Base-by-base conservation (phyloP, 2,113 vertebrate species). In the Paedocypris sp. region DNA sequence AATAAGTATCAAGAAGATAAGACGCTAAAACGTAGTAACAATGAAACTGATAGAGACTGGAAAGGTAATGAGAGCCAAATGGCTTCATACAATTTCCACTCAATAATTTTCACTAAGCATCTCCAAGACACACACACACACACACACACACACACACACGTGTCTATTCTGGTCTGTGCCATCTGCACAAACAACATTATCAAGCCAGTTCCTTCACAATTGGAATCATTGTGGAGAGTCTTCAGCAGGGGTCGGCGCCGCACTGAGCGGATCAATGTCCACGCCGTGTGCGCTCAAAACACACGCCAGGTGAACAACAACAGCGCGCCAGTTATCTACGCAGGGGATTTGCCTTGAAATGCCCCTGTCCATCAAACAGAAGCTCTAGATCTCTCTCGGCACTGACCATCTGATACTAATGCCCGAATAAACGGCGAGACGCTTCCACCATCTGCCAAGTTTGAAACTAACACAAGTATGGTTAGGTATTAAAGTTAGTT, bases 161-260 rank as follows among this genome's bases (percentile, higher is more conserved):
- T n/a, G n/a, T n/a, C n/a, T n/a, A n/a, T n/a, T n/a, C n/a, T n/a
- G n/a, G n/a, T n/a, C n/a, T 43, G 53, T 43, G 53, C 25, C 6
- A 31, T 57, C 16, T 8, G 7, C 25, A 20, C 53, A 57, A 57
- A 57, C 38, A 43, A 22, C 28, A 57, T 57, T 57, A 57, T 57
- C 16, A 43, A 57, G 18, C 15, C 53, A 57, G 43, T 57, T 43
- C 43, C 39, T 20, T 57, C 26, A 22, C 16, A n/a, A 57, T 6
- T 15, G 38, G 39, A 56, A 13, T 43, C 26, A 43, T 57, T 39
- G 8, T 3, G 1, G 18, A n/a, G 16, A 51, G 11, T 31, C 25
- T 50, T 33, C 22, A 18, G 22, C 22, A 33, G 18, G 29, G 48
- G 28, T 51, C 48, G 10, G 22, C 6, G 11, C 2, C 15, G n/a